phyloP scores from a whole-genome alignment of 1,140 invertebrate species.

The Nomia melanderi region DNA sequence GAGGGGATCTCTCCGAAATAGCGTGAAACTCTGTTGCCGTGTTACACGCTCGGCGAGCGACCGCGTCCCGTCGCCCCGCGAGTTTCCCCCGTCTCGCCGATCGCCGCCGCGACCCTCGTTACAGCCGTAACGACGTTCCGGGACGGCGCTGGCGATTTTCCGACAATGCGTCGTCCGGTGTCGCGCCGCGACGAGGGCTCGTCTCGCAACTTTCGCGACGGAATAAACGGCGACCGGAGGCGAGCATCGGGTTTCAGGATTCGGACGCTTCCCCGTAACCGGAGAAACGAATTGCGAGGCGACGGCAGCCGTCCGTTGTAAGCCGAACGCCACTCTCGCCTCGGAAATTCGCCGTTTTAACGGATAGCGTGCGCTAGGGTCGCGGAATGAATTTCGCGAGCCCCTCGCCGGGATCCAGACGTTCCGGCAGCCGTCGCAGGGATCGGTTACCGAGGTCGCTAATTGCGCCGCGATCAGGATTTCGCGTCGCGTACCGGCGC shows the following conservation, averaged over 20 bases:
- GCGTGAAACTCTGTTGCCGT: conserved; percentile 49
- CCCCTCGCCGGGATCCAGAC: not conserved
- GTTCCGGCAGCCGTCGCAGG: not conserved
- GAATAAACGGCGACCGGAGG: too few relatives aligned
- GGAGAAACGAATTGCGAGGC: conserved; percentile 21
- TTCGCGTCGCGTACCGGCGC: conserved; percentile 50
- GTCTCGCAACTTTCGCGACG: not conserved
- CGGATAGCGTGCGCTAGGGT: conserved; percentile 4
- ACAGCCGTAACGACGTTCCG: not conserved
- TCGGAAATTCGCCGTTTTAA: conserved; percentile 17
- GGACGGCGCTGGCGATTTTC: too few relatives aligned
- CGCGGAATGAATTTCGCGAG: not conserved
- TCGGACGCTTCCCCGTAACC: conserved; percentile 9
- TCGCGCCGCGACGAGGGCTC: too few relatives aligned
- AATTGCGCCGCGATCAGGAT: conserved; percentile 59
- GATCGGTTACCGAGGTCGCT: conserved; percentile 15
- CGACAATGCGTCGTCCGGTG: too few relatives aligned
- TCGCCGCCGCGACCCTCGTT: not conserved
- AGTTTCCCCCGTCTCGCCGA: not conserved
- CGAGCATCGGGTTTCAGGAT: conserved; percentile 3
- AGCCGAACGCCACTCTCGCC: not conserved
- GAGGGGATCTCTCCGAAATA: conserved; percentile 14
- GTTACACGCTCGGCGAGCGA: not conserved
- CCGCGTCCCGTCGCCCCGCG: not conserved
- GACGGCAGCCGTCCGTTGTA: not conserved